Percentiles rank a stretch among this genome's conserved stretches.
Conservation (phyloP, 2,888 invertebrate genomes). For the Terebella lapidaria region DNA sequence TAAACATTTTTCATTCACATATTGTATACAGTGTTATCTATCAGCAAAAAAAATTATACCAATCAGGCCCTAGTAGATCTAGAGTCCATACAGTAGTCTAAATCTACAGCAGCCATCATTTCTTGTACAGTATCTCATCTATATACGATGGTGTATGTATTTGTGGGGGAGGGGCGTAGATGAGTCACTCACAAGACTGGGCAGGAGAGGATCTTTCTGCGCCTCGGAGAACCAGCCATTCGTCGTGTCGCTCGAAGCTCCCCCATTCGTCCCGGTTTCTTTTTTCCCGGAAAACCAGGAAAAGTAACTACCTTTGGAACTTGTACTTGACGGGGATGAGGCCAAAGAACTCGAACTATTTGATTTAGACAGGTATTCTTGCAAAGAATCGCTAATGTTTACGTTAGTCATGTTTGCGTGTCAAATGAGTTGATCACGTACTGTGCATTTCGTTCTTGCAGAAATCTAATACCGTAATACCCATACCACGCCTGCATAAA, state of each 20-base stretch:
- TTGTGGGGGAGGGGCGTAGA: too few species aligned
- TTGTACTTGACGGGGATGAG: not conserved
- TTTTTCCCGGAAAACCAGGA: not conserved
- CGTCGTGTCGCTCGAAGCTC: conserved; percentile 24
- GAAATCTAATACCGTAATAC: too few species aligned
- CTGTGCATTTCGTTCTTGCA: not conserved
- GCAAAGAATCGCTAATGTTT: conserved; percentile 7
- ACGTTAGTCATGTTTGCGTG: conserved; percentile 1
- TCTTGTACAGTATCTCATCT: too few species aligned
- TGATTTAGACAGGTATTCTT: conserved; percentile 18
- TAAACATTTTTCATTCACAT: too few species aligned
- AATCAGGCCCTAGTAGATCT: too few species aligned
- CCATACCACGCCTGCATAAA: too few species aligned
- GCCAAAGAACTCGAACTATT: not conserved
- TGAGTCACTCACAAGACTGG: conserved; percentile 43
- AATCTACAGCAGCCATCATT: too few species aligned
- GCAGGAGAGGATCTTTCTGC: conserved; percentile 47
- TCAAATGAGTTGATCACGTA: not conserved
- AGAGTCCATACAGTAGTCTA: too few species aligned
- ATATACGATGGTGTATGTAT: too few species aligned
- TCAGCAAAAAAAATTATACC: too few species aligned
- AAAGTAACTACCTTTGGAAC: not conserved
- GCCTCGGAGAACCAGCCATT: conserved; percentile 51
- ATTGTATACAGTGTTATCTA: too few species aligned
- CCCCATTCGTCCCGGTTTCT: not conserved